Conservation (phyloP, 2,797 vertebrate genomes). For the Arctocebus calabarensis region DNA sequence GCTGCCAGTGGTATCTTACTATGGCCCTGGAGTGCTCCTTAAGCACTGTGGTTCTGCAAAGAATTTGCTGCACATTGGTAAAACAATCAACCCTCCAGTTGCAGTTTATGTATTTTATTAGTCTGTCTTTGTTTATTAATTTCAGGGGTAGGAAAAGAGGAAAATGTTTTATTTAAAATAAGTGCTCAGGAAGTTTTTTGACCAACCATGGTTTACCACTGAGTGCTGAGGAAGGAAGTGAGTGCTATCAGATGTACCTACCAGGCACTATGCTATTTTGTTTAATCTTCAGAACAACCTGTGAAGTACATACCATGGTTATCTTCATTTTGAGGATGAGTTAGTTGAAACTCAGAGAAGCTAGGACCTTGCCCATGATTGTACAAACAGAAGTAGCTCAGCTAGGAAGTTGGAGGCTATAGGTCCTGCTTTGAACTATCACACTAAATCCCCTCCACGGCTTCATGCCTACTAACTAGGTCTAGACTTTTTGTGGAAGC, state of each 20-base stretch:
- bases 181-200: neutral
- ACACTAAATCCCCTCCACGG: neutral
- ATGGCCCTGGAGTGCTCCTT: neutral
- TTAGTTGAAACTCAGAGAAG: neutral
- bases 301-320: neutral
- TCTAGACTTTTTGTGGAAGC: constrained; percentile 31
- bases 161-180: neutral
- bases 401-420: neutral
- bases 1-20: neutral
- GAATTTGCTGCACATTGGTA: neutral
- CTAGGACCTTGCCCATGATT: neutral
- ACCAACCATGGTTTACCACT: neutral
- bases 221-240: neutral
- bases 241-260: neutral
- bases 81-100: neutral
- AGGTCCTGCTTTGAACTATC: neutral
- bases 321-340: neutral
- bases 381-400: neutral
- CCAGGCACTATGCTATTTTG: neutral
- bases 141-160: neutral
- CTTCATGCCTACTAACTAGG: neutral
- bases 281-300: neutral
- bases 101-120: neutral
- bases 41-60: neutral
- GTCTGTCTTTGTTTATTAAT: neutral